Conservation (phyloP, 2,888 invertebrate genomes). For the Sminthurides aquaticus region DNA sequence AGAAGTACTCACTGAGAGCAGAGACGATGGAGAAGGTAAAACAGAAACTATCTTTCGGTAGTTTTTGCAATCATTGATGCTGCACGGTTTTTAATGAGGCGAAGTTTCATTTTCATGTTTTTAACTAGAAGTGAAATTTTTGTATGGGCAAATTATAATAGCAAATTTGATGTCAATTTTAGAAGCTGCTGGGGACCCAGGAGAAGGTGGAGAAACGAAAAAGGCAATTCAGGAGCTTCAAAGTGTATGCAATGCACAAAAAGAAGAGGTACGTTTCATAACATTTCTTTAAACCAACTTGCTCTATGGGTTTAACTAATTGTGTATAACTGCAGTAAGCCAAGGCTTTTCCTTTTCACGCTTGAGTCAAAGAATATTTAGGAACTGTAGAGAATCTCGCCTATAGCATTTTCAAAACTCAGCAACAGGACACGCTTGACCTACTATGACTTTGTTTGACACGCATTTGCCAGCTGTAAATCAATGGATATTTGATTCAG, state of each 20-base stretch:
- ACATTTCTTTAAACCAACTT: too few species aligned
- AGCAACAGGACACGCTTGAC: too few species aligned
- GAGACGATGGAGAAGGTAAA: conserved; percentile 56
- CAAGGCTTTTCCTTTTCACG: too few species aligned
- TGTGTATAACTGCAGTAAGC: too few species aligned
- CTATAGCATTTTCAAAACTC: not conserved
- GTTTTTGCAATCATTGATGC: too few species aligned
- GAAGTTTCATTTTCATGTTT: too few species aligned
- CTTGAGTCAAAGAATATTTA: too few species aligned
- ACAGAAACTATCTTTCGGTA: not conserved
- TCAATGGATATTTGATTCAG: too few species aligned
- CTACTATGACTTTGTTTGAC: too few species aligned
- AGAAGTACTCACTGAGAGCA: conserved; percentile 73
- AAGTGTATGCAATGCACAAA: conserved; percentile 54
- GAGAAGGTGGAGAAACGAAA: conserved; percentile 46
- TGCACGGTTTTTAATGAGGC: not conserved
- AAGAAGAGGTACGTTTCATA: conserved; percentile 54
- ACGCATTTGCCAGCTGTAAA: too few species aligned
- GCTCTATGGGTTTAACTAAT: too few species aligned
- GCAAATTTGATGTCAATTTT: not conserved
- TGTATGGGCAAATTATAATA: not conserved
- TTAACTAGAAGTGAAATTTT: conserved; percentile 15
- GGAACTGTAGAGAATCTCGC: too few species aligned
- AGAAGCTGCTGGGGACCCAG: conserved; percentile 9
- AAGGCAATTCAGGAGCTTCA: conserved; percentile 52